Percentiles rank a stretch among this genome's conserved stretches.
These are phyloP conservation scores for Bombus picipes DNA, from an alignment of 1,140 invertebrate genomes.

Conservation along the genomic window DNA sequence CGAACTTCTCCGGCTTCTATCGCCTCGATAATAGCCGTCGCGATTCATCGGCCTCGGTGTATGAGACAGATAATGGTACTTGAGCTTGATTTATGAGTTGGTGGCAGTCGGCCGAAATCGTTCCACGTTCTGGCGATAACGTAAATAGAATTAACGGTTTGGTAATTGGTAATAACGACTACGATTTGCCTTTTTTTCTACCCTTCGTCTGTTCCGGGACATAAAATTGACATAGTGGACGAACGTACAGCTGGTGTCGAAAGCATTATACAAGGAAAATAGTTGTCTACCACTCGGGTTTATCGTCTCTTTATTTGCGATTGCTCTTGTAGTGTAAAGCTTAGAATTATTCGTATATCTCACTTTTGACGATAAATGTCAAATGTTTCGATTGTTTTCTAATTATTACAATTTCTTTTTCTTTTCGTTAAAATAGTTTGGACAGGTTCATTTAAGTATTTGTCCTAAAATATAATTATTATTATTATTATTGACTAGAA, in stretches of 20 bases:
- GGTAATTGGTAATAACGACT: slow-evolving; percentile 40
- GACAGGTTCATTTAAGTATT: too few relatives aligned
- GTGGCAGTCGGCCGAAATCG: slow-evolving; percentile 45
- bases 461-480: too few relatives aligned
- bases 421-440: too few relatives aligned
- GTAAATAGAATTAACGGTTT: slow-evolving; percentile 60
- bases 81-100: slow-evolving; percentile 35
- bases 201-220: neutral
- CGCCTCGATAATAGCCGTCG: slow-evolving; percentile 37
- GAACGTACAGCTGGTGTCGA: neutral
- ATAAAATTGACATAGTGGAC: slow-evolving; percentile 7
- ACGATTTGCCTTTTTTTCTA: slow-evolving; percentile 13
- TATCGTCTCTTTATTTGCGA: neutral
- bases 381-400: neutral
- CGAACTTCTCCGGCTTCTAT: slow-evolving; percentile 45
- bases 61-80: slow-evolving; percentile 46
- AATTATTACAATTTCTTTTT: neutral
- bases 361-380: neutral
- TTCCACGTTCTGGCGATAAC: slow-evolving; percentile 45
- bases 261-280: neutral
- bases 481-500: too few relatives aligned
- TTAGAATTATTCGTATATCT: neutral
- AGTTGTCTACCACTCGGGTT: neutral
- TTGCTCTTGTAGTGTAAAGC: neutral
- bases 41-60: slow-evolving; percentile 52